Base-by-base conservation (phyloP, 2,888 invertebrate genomes). In the Eledona agricola region DNA sequence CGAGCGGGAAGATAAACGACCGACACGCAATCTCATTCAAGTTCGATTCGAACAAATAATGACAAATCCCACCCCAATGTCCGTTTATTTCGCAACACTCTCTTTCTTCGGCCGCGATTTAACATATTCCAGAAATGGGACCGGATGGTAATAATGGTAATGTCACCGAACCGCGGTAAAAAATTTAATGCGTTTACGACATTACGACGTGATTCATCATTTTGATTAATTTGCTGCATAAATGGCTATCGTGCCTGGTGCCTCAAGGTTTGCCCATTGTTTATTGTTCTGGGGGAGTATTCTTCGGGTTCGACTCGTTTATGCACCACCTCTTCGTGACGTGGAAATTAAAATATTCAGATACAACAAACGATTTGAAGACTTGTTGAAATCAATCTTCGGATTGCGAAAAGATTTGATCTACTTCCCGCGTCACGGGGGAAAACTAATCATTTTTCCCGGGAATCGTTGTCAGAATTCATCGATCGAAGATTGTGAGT, bases 241-340 rank as follows among this genome's bases (percentile, higher is more conserved):
- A 53, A 55, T 43, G 37, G 54, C 29, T 58, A 45, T 43, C 53
- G 62, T 62, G 58, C 62, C 59, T 59, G 62, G 59, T 59, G 50
- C 38, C 40, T 55, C 50, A 51, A 50, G 50, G 50, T 32, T 46
- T 46, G 46, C 20, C 55, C 50, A 43, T 56, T 56, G 38, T 56
- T 52, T 37, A 29, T 29, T 29, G 26, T 49, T 13, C 35, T 28
- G 37, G 28, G 19, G 29, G 22, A 46, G 35, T 37, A 37, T 47
- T 47, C 47, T 10, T 37, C 20, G 34, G 35, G 17, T 37, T 29
- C 28, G 20, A 13, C 20, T 42, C 20, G 19, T 22, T 42, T 32
- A 45, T 45, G 45, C 34, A 45, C 32, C 23, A 10, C 32, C 29
- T n/a, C n/a, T 13, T 20, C 10, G 13, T 15, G 26, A 7, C 11